Percentiles rank a stretch among this genome's conserved stretches.
phyloP scores from a whole-genome alignment of 2,797 vertebrate species.

The Oreochromis mossambicus region DNA sequence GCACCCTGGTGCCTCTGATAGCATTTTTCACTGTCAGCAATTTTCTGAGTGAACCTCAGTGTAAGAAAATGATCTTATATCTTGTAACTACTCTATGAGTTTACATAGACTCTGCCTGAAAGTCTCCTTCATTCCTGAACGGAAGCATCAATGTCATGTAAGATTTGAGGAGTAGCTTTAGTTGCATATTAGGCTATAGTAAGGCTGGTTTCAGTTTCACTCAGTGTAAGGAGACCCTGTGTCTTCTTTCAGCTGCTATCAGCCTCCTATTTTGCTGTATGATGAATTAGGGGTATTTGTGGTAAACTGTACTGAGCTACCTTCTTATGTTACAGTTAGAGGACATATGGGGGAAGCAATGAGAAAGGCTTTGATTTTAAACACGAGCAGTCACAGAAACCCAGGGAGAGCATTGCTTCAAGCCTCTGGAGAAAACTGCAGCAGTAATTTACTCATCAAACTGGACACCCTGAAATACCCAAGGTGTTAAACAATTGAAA shows the following conservation, averaged over 20 bases:
- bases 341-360: conserved; percentile 54
- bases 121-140: conserved; percentile 5
- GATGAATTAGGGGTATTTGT: conserved; percentile 80
- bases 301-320: conserved; percentile 69
- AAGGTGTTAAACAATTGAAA: conserved; percentile 48
- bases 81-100: not conserved
- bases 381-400: conserved; percentile 27
- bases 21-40: not conserved
- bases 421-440: conserved; percentile 52
- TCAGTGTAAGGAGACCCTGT: not conserved
- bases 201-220: conserved; percentile 49
- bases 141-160: conserved; percentile 55
- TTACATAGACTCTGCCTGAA: not conserved
- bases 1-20: not conserved
- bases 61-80: conserved; percentile 4
- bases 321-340: conserved; percentile 72
- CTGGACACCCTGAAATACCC: conserved; percentile 58
- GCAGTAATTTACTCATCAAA: conserved; percentile 75
- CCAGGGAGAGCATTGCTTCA: conserved; percentile 23
- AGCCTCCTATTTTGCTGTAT: conserved; percentile 72
- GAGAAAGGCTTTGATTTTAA: conserved; percentile 56
- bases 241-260: conserved; percentile 77
- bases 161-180: conserved; percentile 59
- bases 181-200: conserved; percentile 41
- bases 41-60: not conserved